Conservation (phyloP, 2,113 vertebrate genomes). For the Hippocampus guttulatus region DNA sequence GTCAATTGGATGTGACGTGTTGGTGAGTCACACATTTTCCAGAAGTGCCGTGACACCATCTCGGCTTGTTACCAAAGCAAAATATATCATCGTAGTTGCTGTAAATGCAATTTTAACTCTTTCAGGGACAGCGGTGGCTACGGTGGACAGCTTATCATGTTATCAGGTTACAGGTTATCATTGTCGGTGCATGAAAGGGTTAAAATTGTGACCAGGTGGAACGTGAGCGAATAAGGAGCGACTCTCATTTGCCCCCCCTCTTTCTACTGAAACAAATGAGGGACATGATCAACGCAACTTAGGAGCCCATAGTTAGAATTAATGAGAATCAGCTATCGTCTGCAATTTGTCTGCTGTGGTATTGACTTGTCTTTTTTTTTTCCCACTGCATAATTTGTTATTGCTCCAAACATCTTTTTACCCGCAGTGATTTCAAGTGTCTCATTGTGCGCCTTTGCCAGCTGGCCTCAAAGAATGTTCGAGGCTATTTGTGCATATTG, state of each 20-base stretch:
- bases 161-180: too few relatives aligned
- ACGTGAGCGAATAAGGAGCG: neutral
- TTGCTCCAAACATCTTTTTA: slow-evolving; percentile 61
- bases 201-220: slow-evolving; percentile 21
- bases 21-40: slow-evolving; percentile 3
- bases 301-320: slow-evolving; percentile 61
- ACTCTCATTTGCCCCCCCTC: slow-evolving; percentile 20
- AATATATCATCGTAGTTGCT: slow-evolving; percentile 24
- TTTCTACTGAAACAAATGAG: slow-evolving; percentile 55
- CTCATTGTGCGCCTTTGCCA: slow-evolving; percentile 52
- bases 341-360: slow-evolving; percentile 67
- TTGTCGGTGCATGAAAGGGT: too few relatives aligned
- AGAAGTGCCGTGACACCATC: slow-evolving; percentile 32
- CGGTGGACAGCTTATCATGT: too few relatives aligned
- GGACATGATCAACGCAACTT: slow-evolving; percentile 65
- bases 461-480: slow-evolving; percentile 50
- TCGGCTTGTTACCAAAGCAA: slow-evolving; percentile 17
- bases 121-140: too few relatives aligned
- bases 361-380: slow-evolving; percentile 70
- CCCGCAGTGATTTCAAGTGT: slow-evolving; percentile 45
- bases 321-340: slow-evolving; percentile 55
- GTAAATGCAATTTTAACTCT: neutral
- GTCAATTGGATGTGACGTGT: slow-evolving; percentile 36
- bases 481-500: slow-evolving; percentile 44
- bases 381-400: slow-evolving; percentile 69